phyloP scores from a whole-genome alignment of 2,888 invertebrate genomes.

The Hyles lineata region DNA sequence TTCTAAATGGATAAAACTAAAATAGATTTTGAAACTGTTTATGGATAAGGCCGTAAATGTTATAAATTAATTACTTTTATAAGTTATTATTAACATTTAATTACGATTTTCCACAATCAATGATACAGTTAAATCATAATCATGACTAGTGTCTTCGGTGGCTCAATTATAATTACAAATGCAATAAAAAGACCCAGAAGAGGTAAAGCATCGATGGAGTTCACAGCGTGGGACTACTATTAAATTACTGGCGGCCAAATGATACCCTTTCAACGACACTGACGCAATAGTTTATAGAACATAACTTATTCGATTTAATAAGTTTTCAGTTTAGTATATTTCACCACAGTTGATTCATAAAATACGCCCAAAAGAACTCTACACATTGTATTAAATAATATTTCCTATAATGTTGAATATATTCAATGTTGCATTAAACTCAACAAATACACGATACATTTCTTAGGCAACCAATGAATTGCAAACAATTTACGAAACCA shows the following conservation, averaged over 20 bases:
- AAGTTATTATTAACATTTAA: background rate
- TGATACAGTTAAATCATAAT: slow-evolving; percentile 50
- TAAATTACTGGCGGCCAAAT: slow-evolving; percentile 21
- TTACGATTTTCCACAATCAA: background rate
- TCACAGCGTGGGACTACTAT: slow-evolving; percentile 46
- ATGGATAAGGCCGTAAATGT: no score
- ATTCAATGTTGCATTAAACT: no score
- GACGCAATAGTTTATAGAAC: background rate
- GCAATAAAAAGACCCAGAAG: slow-evolving; percentile 61
- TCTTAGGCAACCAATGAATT: no score
- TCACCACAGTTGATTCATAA: background rate
- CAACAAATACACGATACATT: no score
- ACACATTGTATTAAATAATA: no score
- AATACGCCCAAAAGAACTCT: no score
- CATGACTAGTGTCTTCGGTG: slow-evolving; percentile 46
- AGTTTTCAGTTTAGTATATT: background rate
- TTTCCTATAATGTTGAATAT: no score
- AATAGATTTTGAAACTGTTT: no score
- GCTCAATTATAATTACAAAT: slow-evolving; percentile 52
- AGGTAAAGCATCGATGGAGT: slow-evolving; percentile 40
- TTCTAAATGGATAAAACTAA: no score
- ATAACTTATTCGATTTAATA: background rate
- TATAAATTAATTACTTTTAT: no score
- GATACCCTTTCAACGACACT: slow-evolving; percentile 9
- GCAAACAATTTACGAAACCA: background rate